Percentiles rank a stretch among this genome's conserved stretches.
These are phyloP conservation scores for Hippoglossus hippoglossus DNA, from an alignment of 2,797 vertebrate genomes.

Conservation along the genomic window DNA sequence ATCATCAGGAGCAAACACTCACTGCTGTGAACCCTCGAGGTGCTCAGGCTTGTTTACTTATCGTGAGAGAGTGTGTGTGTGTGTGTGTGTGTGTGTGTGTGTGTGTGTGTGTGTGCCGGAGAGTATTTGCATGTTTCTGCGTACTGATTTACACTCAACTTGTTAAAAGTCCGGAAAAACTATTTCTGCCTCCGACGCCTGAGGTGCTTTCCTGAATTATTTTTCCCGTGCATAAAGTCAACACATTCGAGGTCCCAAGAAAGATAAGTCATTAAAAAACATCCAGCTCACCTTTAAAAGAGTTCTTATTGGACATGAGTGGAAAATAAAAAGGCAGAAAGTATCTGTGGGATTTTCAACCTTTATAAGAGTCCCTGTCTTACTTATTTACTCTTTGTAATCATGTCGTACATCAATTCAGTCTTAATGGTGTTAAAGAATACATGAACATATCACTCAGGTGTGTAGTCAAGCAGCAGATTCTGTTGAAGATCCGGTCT, in stretches of 20 bases:
- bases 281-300: neutral
- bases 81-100: conserved; percentile 22
- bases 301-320: conserved; percentile 8
- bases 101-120: neutral
- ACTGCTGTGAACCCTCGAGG: conserved; percentile 24
- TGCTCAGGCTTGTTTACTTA: conserved; percentile 30
- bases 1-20: conserved; percentile 55
- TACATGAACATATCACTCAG: conserved; percentile 54
- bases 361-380: conserved; percentile 6
- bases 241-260: neutral
- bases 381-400: conserved; percentile 21
- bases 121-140: conserved; percentile 14
- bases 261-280: conserved; percentile 20
- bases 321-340: conserved; percentile 25
- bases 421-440: conserved; percentile 18
- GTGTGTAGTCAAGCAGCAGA: conserved; percentile 33
- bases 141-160: conserved; percentile 13
- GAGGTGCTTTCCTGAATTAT: conserved; percentile 15
- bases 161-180: conserved; percentile 11
- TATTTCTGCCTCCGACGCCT: conserved; percentile 7
- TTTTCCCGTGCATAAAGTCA: conserved; percentile 21
- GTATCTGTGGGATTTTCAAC: neutral
- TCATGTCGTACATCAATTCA: conserved; percentile 32
- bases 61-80: neutral
- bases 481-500: conserved; percentile 17